Evolutionary conservation across 1,140 invertebrate species (phyloP).

Genomic region (Drosophila nikananu): DNA sequence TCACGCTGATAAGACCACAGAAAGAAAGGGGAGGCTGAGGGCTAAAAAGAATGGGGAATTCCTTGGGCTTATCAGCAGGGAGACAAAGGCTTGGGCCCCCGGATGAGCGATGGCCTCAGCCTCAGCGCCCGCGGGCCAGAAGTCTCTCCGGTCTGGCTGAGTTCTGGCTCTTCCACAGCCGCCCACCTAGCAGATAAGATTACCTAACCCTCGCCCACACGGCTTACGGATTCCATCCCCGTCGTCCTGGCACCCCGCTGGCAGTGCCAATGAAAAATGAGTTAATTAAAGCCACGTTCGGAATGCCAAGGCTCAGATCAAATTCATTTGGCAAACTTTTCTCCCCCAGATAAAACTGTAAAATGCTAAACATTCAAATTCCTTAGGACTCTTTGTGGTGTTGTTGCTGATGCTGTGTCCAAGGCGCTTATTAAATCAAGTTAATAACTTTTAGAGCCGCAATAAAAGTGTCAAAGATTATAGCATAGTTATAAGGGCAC

Average conservation of each 20-base stretch:
- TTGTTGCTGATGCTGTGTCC: slow-evolving; percentile 34
- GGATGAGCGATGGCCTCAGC: slow-evolving; percentile 70
- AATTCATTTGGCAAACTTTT: slow-evolving; percentile 72
- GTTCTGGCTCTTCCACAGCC: slow-evolving; percentile 17
- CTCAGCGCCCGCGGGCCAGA: slow-evolving; percentile 39
- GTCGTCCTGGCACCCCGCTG: slow-evolving; percentile 21
- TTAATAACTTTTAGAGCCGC: slow-evolving; percentile 84
- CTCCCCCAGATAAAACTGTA: slow-evolving; percentile 60
- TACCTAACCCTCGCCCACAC: slow-evolving; percentile 46
- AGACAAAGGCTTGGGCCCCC: slow-evolving; percentile 64
- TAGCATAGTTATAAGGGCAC: slow-evolving; percentile 76
- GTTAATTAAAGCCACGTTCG: slow-evolving; percentile 83
- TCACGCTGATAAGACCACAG: slow-evolving; percentile 50
- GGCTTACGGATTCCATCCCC: slow-evolving; percentile 10
- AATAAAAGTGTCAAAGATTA: slow-evolving; percentile 85
- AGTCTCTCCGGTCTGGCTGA: slow-evolving; percentile 9
- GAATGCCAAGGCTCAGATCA: slow-evolving; percentile 64
- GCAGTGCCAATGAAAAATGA: slow-evolving; percentile 84
- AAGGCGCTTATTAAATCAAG: slow-evolving; percentile 84
- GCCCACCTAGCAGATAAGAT: slow-evolving; percentile 67
- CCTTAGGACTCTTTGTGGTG: background rate
- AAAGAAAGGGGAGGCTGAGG: background rate
- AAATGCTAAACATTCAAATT: slow-evolving; percentile 70
- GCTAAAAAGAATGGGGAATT: background rate
- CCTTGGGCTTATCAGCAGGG: slow-evolving; percentile 54